Conservation (phyloP, 2,888 invertebrate species). For the Drosophila fulvimacula region DNA sequence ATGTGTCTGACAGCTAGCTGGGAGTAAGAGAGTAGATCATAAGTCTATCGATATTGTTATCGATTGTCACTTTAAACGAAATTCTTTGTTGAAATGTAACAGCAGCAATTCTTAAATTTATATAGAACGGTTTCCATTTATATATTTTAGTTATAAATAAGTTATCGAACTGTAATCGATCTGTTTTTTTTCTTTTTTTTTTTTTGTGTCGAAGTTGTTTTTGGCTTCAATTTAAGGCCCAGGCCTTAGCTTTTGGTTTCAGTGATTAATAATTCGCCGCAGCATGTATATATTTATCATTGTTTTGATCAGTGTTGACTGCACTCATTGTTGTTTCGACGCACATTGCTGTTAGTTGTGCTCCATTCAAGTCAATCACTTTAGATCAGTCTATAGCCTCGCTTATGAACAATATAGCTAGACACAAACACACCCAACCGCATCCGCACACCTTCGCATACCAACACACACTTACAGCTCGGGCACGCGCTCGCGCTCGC, state of each 20-base stretch:
- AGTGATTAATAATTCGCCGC: background rate
- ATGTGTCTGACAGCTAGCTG: background rate
- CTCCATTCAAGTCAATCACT: background rate
- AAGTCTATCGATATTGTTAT: conserved; percentile 3
- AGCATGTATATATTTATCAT: background rate
- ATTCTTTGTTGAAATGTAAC: background rate
- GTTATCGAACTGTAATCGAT: background rate
- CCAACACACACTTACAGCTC: background rate
- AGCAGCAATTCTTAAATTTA: background rate
- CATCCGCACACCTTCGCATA: background rate
- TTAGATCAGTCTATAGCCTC: conserved; percentile 9
- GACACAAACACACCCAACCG: background rate
- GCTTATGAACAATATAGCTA: conserved; percentile 1
- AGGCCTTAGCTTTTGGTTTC: background rate
- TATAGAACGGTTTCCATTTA: background rate
- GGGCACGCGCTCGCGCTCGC: fast-evolving
- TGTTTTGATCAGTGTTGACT: background rate
- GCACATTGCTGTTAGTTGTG: too few relatives aligned
- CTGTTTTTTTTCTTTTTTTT: too few relatives aligned
- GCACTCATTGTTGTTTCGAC: background rate
- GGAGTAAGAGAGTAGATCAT: background rate
- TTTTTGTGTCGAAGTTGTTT: too few relatives aligned
- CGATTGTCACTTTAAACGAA: conserved; percentile 1
- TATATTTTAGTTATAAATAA: background rate
- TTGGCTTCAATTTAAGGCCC: too few relatives aligned